Percentiles rank a stretch among this genome's conserved stretches.
Conservation (phyloP, 2,888 invertebrate species). For the Venusia cambrica region DNA sequence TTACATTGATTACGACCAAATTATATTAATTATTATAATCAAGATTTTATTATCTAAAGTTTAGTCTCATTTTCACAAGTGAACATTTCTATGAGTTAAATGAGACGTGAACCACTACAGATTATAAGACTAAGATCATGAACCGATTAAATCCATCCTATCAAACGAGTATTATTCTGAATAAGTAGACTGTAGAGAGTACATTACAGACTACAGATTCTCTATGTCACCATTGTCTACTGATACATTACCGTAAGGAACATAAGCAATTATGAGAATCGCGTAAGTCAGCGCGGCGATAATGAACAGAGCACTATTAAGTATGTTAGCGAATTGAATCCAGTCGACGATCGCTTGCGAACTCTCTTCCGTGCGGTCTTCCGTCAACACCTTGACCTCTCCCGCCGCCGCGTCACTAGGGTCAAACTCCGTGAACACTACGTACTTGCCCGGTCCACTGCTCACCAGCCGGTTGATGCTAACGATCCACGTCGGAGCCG, state of each 20-base stretch:
- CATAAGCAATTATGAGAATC: constrained; percentile 56
- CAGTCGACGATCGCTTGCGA: constrained; percentile 49
- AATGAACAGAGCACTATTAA: constrained; percentile 60
- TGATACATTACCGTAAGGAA: constrained; percentile 47
- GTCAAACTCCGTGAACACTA: constrained; percentile 69
- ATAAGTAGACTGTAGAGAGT: too few relatives aligned
- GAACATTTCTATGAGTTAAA: too few relatives aligned
- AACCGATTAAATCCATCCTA: too few relatives aligned
- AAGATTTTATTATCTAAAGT: too few relatives aligned
- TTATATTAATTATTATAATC: too few relatives aligned
- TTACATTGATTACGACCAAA: too few relatives aligned
- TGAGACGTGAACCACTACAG: too few relatives aligned
- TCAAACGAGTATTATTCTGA: too few relatives aligned
- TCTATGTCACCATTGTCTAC: constrained; percentile 4
- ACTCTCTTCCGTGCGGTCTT: constrained; percentile 35
- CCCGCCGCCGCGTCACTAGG: constrained; percentile 40
- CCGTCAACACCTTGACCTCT: constrained; percentile 45
- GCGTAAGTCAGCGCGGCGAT: constrained; percentile 53
- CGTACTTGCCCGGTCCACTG: constrained; percentile 62
- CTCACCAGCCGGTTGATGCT: constrained; percentile 49
- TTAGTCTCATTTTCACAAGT: too few relatives aligned
- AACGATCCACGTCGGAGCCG: constrained; percentile 59
- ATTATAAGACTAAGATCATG: too few relatives aligned
- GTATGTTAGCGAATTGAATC: constrained; percentile 61
- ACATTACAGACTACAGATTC: constrained; percentile 8